phyloP scores from a whole-genome alignment of 2,113 vertebrate species.

The Mormyrus lacerda region DNA sequence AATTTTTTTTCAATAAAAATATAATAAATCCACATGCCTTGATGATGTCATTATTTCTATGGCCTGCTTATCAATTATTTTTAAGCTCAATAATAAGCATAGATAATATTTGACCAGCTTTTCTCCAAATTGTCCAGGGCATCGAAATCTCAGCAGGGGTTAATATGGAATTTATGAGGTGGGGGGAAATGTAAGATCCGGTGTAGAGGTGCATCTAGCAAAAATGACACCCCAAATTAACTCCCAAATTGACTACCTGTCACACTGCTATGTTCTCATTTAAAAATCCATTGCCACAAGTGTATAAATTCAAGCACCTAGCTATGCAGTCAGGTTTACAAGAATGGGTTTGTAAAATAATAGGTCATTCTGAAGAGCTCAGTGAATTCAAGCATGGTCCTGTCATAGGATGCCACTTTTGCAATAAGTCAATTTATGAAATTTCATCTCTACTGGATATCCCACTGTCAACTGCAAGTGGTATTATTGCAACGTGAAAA shows the following conservation, averaged over 20 bases:
- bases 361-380: no score
- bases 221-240: not conserved
- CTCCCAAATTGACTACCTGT: not conserved
- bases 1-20: not conserved
- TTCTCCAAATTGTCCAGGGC: not conserved
- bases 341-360: no score
- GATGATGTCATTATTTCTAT: not conserved
- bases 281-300: not conserved
- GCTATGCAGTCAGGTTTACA: not conserved
- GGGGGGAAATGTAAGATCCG: not conserved
- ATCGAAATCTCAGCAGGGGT: not conserved
- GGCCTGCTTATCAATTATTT: not conserved
- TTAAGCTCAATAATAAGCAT: not conserved
- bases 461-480: not conserved
- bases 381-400: not conserved
- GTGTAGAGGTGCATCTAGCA: not conserved
- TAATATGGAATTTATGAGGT: not conserved
- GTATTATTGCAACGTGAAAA: not conserved
- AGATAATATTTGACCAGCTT: not conserved
- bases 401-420: not conserved
- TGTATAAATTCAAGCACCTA: not conserved
- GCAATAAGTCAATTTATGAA: not conserved
- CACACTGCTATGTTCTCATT: not conserved
- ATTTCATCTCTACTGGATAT: not conserved
- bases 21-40: not conserved